Evolutionary conservation across 2,113 vertebrate genomes (phyloP).

Genomic region (Atlantisia rogersi): DNA sequence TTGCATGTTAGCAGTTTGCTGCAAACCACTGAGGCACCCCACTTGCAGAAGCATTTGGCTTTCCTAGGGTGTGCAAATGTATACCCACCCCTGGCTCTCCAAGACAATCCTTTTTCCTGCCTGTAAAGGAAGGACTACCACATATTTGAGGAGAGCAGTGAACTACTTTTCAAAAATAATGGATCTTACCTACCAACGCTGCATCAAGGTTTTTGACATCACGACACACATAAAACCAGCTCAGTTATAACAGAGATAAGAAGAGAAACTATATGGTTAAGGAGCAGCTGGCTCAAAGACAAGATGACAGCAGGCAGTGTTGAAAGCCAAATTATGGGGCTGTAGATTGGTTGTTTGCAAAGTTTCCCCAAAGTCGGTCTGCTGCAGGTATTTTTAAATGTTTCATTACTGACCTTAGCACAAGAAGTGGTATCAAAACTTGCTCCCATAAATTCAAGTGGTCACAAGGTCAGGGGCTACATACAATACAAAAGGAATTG

Average conservation of each 20-base stretch:
- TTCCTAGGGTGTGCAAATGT: background rate
- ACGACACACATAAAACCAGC: background rate
- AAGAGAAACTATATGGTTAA: background rate
- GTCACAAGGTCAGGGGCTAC: background rate
- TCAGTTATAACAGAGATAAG: accelerated
- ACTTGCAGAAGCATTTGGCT: background rate
- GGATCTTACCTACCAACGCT: background rate
- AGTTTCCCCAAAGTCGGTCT: background rate
- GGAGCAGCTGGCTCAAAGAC: background rate
- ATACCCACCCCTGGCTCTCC: too few species aligned
- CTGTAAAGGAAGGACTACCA: background rate
- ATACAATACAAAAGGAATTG: background rate
- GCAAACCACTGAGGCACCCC: accelerated
- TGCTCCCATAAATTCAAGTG: background rate
- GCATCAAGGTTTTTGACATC: background rate
- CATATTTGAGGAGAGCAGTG: background rate
- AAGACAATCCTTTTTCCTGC: background rate
- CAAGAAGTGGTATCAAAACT: background rate
- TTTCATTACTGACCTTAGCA: background rate
- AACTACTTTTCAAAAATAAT: background rate
- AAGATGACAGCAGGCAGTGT: background rate
- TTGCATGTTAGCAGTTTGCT: accelerated
- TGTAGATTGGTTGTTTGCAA: background rate
- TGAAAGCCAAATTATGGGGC: background rate
- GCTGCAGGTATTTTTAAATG: background rate